Percentiles rank a stretch among this genome's conserved stretches.
Conservation (phyloP, 2,888 invertebrate genomes). For the Ceriagrion tenellum region DNA sequence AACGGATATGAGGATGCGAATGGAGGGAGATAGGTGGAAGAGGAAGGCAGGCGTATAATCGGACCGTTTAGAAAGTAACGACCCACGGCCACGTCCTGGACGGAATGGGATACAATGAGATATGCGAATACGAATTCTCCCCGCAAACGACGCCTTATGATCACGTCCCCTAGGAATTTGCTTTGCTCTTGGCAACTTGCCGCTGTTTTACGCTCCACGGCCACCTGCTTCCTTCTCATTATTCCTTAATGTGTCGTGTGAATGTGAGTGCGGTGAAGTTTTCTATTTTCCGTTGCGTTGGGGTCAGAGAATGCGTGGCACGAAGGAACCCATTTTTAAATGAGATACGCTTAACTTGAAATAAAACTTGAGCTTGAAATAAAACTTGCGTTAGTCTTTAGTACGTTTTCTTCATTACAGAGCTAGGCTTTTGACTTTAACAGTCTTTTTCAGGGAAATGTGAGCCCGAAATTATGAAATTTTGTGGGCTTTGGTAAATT, state of each 20-base stretch:
- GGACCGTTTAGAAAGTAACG: slow-evolving; percentile 18
- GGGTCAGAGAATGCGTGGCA: no score
- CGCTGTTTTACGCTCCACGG: background rate
- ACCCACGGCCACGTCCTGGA: background rate
- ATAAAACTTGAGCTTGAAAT: no score
- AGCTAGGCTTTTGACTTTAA: no score
- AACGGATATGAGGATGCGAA: background rate
- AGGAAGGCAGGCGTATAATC: background rate
- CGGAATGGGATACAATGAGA: slow-evolving; percentile 3
- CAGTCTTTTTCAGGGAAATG: no score
- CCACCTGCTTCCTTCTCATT: background rate
- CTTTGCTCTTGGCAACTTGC: background rate
- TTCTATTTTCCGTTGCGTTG: background rate
- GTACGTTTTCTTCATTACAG: no score
- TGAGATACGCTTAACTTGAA: no score
- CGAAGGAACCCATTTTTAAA: no score
- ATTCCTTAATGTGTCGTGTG: background rate
- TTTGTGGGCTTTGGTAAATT: no score
- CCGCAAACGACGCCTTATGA: background rate
- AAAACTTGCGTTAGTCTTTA: no score
- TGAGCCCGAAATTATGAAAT: no score
- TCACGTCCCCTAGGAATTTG: background rate
- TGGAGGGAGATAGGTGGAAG: background rate
- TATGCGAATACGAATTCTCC: slow-evolving; percentile 1
- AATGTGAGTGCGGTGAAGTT: background rate